These are phyloP conservation scores for Galerucella calmariensis DNA, from an alignment of 2,888 invertebrate genomes.

Conservation along the genomic window DNA sequence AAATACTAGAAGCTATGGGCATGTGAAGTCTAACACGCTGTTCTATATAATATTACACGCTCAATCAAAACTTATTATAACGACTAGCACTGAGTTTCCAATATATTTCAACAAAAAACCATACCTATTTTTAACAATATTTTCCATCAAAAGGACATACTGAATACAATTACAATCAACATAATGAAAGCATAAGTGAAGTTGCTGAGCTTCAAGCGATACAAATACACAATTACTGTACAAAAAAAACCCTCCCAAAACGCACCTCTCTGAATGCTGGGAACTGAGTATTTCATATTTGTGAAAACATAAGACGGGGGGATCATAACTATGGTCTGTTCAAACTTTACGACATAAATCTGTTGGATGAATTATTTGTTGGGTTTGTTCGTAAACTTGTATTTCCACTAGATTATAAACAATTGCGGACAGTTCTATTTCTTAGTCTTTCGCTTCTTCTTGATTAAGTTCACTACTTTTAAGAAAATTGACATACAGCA, in stretches of 20 bases:
- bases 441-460: constrained; percentile 39
- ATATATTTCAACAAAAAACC: too few species aligned
- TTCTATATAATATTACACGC: too few species aligned
- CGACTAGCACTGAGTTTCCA: too few species aligned
- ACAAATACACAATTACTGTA: background rate
- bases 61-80: too few species aligned
- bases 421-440: constrained; percentile 52
- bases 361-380: constrained; percentile 53
- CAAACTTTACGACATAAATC: constrained; percentile 56
- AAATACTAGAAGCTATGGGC: too few species aligned
- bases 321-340: constrained; percentile 38
- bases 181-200: too few species aligned
- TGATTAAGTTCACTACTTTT: constrained; percentile 58
- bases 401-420: constrained; percentile 54
- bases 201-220: too few species aligned
- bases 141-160: too few species aligned
- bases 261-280: constrained; percentile 7
- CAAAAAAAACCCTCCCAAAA: background rate
- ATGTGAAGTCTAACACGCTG: too few species aligned
- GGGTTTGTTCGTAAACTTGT: constrained; percentile 53
- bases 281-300: constrained; percentile 34
- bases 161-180: too few species aligned
- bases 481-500: constrained; percentile 50
- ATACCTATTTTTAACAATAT: too few species aligned
- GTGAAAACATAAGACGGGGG: constrained; percentile 35